Conservation (phyloP, 2,888 invertebrate species). For the Pterobdella sp. region DNA sequence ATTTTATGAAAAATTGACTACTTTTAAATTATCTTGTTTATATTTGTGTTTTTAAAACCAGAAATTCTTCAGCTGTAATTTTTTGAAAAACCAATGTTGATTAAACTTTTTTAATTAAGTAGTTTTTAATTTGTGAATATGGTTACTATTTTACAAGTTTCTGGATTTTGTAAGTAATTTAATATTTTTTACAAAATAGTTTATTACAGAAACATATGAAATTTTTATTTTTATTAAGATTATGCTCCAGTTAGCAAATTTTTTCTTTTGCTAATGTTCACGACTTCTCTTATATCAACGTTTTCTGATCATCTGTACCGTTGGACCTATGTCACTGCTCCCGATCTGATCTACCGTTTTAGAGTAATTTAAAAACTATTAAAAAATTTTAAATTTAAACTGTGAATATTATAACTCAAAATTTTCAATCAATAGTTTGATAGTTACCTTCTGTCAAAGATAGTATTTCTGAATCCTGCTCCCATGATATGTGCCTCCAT, state of each 20-base stretch:
- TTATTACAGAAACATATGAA: neutral
- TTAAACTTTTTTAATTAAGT: no score
- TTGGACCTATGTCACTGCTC: neutral
- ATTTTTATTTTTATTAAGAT: neutral
- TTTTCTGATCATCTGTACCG: slow-evolving; percentile 7
- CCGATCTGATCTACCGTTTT: neutral
- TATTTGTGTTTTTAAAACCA: no score
- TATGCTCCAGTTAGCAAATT: slow-evolving; percentile 10
- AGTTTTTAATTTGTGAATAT: slow-evolving; percentile 5
- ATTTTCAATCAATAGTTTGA: slow-evolving; percentile 49
- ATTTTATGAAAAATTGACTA: no score
- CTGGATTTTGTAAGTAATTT: slow-evolving; percentile 13
- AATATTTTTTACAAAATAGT: neutral
- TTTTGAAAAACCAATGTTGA: no score
- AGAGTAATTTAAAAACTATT: slow-evolving; percentile 8
- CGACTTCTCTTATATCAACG: neutral
- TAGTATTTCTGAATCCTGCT: slow-evolving; percentile 55
- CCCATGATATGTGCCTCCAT: slow-evolving; percentile 55
- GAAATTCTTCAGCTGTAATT: no score
- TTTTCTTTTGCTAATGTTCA: slow-evolving; percentile 5
- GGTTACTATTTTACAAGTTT: slow-evolving; percentile 1
- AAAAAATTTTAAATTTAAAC: slow-evolving; percentile 2
- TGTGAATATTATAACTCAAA: neutral
- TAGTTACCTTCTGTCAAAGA: slow-evolving; percentile 50
- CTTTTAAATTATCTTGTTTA: no score